Conservation (phyloP, 2,888 invertebrate species). For the Cancer borealis region DNA sequence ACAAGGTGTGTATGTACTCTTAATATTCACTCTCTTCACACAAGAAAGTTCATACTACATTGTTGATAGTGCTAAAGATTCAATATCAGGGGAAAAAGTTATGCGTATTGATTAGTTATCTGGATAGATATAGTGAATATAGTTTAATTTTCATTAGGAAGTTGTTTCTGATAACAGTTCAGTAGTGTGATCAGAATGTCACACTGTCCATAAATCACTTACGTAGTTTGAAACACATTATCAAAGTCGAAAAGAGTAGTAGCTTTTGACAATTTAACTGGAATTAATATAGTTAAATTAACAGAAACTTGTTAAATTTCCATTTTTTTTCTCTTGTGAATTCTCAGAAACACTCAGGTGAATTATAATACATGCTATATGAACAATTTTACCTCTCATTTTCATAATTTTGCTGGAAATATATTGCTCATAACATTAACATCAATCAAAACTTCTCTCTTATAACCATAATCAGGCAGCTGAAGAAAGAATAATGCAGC, state of each 20-base stretch:
- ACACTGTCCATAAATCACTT: background rate
- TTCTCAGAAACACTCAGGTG: background rate
- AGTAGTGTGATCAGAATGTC: background rate
- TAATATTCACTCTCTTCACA: background rate
- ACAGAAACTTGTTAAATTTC: background rate
- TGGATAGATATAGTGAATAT: background rate
- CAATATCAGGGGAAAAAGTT: background rate
- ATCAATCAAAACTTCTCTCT: too few species aligned
- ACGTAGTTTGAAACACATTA: background rate
- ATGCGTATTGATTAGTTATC: background rate
- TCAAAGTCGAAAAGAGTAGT: background rate
- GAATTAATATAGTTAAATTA: background rate
- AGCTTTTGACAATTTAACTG: background rate
- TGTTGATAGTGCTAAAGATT: background rate
- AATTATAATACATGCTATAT: too few species aligned
- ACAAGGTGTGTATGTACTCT: slow-evolving; percentile 33
- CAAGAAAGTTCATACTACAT: background rate
- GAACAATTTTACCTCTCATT: too few species aligned
- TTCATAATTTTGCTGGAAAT: too few species aligned
- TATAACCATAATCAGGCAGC: too few species aligned
- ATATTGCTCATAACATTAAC: too few species aligned
- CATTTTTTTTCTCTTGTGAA: background rate
- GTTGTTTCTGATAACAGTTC: background rate
- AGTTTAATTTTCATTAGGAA: background rate
- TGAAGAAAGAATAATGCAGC: background rate